Conservation (phyloP, 2,113 vertebrate genomes). For the Melanostigma gelatinosum region DNA sequence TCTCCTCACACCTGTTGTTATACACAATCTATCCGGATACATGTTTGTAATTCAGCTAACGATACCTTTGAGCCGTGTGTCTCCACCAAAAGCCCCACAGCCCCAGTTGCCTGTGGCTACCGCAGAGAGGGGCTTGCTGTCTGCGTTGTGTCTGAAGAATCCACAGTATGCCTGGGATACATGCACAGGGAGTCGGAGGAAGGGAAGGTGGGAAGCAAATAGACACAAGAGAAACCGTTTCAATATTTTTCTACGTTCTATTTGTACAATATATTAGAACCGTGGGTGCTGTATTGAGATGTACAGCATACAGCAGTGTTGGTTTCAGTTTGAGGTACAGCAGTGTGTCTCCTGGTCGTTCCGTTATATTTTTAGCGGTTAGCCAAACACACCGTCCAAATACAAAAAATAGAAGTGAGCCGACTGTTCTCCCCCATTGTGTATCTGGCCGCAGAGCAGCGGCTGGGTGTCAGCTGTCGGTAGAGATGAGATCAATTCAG, state of each 20-base stretch:
- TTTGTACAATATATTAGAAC: not conserved
- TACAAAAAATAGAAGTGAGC: not conserved
- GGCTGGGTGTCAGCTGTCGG: not conserved
- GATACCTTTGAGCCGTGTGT: constrained; percentile 94
- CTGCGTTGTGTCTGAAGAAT: constrained; percentile 85
- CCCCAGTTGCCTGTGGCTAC: constrained; percentile 99
- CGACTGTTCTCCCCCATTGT: not conserved
- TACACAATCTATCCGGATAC: not conserved
- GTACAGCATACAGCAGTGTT: not conserved
- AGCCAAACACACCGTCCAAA: not conserved
- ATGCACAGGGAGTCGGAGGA: constrained; percentile 1
- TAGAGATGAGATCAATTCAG: constrained; percentile 8
- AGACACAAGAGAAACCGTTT: not conserved
- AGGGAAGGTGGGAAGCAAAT: not conserved
- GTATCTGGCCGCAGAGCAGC: not conserved
- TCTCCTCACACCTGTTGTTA: not conserved
- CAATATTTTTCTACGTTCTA: constrained; percentile 1
- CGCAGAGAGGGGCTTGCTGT: constrained; percentile 89
- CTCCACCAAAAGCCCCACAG: constrained; percentile 96
- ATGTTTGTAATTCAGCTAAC: constrained; percentile 26
- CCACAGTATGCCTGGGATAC: constrained; percentile 93
- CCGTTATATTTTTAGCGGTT: not conserved
- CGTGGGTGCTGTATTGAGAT: not conserved
- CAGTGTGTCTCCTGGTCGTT: not conserved
- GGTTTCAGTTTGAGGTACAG: not conserved